These are phyloP conservation scores for Coremacera marginata DNA, from an alignment of 2,888 invertebrate genomes.

Conservation along the genomic window DNA sequence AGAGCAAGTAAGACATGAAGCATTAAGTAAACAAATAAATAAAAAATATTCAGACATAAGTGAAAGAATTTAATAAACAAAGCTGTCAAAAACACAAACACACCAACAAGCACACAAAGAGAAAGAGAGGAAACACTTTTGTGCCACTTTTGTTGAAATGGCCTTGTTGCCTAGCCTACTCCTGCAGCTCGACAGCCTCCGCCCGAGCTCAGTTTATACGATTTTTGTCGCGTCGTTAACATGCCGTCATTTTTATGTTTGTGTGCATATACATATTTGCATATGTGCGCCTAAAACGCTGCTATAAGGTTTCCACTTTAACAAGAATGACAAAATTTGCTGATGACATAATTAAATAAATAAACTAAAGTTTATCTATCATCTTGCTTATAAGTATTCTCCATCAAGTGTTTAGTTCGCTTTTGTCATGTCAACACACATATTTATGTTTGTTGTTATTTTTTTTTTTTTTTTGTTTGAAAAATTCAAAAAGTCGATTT, in stretches of 20 bases:
- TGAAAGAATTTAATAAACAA: not conserved
- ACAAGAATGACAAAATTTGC: not conserved
- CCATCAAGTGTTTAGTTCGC: not conserved
- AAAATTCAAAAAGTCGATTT: not conserved
- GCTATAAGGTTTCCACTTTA: not conserved
- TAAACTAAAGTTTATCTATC: not conserved
- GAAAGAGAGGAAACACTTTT: not conserved
- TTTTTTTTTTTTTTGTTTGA: not conserved
- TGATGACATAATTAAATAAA: conserved; percentile 20
- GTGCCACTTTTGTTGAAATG: too few relatives aligned
- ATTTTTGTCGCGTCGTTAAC: not conserved
- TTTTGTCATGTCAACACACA: not conserved
- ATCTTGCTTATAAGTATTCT: not conserved
- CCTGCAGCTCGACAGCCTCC: too few relatives aligned
- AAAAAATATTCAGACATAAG: not conserved
- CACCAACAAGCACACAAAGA: not conserved
- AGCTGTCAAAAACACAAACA: not conserved
- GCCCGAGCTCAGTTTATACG: not conserved
- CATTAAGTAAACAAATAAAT: conserved; percentile 1
- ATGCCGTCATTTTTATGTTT: too few relatives aligned
- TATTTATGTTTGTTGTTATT: not conserved
- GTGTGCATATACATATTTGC: not conserved
- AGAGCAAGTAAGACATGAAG: too few relatives aligned
- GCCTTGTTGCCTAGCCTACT: too few relatives aligned
- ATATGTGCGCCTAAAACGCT: conserved; percentile 16